Evolutionary conservation across 2,797 vertebrate species (phyloP).

Genomic region (Halcyon chelicuti): DNA sequence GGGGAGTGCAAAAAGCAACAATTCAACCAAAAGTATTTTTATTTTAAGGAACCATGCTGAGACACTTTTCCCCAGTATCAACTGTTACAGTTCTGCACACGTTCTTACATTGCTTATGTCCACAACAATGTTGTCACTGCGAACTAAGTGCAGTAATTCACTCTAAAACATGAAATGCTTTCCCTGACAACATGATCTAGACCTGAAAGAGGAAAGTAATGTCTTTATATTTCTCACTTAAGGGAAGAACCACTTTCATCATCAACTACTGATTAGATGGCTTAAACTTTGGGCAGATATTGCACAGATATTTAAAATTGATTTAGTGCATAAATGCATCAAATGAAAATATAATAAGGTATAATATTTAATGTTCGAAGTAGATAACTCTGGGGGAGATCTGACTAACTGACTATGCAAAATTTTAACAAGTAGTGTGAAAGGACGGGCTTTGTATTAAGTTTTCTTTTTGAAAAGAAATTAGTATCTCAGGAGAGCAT

Average conservation of each 20-base stretch:
- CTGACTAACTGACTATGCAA: background rate
- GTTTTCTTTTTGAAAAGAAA: background rate
- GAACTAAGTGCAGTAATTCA: background rate
- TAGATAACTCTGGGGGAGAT: background rate
- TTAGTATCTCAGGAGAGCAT: background rate
- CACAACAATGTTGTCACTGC: background rate
- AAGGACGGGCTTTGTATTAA: background rate
- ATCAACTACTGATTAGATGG: background rate
- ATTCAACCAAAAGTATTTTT: background rate
- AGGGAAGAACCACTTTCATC: background rate
- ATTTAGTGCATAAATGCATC: background rate
- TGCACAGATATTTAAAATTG: background rate
- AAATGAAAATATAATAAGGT: background rate
- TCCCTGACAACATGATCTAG: background rate
- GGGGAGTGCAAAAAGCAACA: background rate
- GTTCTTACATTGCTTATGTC: background rate
- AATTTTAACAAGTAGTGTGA: background rate
- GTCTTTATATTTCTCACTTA: background rate
- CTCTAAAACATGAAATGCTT: background rate
- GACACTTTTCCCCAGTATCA: background rate
- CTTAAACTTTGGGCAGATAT: background rate
- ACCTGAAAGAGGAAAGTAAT: background rate
- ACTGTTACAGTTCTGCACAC: background rate
- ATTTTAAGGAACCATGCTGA: background rate
- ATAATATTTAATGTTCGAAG: background rate